Evolutionary conservation across 2,113 vertebrate genomes (phyloP).

Genomic region (Peromyscus leucopus): DNA sequence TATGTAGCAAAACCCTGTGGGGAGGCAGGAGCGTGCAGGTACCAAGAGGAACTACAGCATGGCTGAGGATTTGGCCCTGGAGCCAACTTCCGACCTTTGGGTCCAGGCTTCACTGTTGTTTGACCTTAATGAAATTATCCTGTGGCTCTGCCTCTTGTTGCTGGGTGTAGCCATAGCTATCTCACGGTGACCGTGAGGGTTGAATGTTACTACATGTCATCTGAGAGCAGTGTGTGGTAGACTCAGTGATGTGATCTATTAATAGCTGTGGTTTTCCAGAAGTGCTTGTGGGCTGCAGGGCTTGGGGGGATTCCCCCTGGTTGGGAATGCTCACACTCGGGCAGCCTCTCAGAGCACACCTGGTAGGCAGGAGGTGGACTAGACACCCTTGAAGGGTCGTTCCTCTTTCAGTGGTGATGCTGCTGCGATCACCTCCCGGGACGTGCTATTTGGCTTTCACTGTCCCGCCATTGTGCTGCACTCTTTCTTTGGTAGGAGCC

Average conservation of each 20-base stretch:
- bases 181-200: not conserved
- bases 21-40: not conserved
- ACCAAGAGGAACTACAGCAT: not conserved
- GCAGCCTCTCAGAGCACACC: not conserved
- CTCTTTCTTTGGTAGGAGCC: conserved; percentile 86
- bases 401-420: not conserved
- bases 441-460: not conserved
- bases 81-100: not conserved
- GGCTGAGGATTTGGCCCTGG: not conserved
- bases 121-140: not conserved
- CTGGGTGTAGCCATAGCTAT: not conserved
- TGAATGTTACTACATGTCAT: not conserved
- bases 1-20: not conserved
- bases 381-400: not conserved
- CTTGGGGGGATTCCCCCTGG: not conserved
- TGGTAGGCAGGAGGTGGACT: not conserved
- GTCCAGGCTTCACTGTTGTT: not conserved
- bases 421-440: not conserved
- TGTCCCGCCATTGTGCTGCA: rapidly evolving
- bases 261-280: not conserved
- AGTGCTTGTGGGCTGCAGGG: not conserved
- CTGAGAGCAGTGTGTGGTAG: not conserved
- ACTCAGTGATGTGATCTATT: not conserved
- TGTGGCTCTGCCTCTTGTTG: not conserved
- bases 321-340: not conserved